A percentile compares a stretch with the other conserved stretches of the same genome.
Evolutionary conservation across 2,888 invertebrate species (phyloP).

Genomic region (Caenorhabditis japonica): DNA sequence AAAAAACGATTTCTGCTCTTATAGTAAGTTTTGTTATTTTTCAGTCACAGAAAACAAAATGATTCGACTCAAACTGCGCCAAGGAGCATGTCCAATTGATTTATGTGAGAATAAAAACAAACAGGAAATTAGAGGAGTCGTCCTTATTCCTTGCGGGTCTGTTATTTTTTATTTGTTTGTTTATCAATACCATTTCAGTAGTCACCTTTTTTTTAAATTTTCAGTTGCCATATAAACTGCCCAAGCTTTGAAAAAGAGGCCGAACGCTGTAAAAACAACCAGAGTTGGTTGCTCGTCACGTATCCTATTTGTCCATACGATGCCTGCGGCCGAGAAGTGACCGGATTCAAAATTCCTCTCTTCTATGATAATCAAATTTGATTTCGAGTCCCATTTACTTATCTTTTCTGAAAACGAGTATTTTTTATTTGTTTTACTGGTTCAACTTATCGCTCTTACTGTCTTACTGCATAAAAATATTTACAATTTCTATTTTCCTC

Average conservation of each 20-base stretch:
- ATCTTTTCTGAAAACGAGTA: no score
- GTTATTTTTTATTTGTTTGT: constrained; percentile 16
- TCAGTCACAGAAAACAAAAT: background rate
- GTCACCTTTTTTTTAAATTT: no score
- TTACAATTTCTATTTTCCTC: no score
- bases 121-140: background rate
- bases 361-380: no score
- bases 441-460: no score
- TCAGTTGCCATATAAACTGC: background rate
- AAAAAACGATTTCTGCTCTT: no score
- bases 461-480: no score
- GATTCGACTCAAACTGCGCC: constrained; percentile 17
- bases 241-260: background rate
- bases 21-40: no score
- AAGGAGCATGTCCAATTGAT: constrained; percentile 42
- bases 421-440: no score
- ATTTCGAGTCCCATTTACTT: background rate
- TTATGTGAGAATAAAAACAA: background rate
- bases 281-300: background rate
- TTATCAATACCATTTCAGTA: no score
- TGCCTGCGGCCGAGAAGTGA: constrained; percentile 3
- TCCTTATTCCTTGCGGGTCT: constrained; percentile 34
- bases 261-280: background rate
- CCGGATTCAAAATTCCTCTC: no score
- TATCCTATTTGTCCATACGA: constrained; percentile 12